Percentiles rank a stretch among this genome's conserved stretches.
Conservation (phyloP, 2,888 invertebrate genomes). For the Macrostomum cliftonense region DNA sequence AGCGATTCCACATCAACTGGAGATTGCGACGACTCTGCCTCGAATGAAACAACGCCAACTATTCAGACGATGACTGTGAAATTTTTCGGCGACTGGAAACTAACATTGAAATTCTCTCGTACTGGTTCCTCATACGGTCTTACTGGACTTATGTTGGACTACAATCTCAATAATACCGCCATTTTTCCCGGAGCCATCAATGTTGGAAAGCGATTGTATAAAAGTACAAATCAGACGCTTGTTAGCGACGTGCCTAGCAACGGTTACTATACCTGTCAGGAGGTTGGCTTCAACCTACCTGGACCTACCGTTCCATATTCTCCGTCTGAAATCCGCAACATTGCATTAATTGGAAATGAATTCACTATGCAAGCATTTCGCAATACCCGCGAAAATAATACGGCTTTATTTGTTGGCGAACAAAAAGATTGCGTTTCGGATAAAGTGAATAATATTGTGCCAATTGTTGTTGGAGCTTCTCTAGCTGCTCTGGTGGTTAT, state of each 20-base stretch:
- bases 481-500: slow-evolving; percentile 70
- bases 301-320: no score
- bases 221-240: no score
- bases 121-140: background rate
- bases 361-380: no score
- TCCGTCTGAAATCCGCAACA: no score
- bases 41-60: no score
- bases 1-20: no score
- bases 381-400: no score
- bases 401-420: background rate
- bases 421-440: slow-evolving; percentile 25
- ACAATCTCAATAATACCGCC: background rate
- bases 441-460: slow-evolving; percentile 56
- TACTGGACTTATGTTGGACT: background rate
- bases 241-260: background rate
- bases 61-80: background rate
- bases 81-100: background rate
- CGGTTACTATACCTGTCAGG: no score
- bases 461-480: slow-evolving; percentile 88
- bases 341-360: no score
- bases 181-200: background rate
- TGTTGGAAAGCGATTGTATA: background rate
- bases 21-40: no score
- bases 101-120: background rate
- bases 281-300: no score